Evolutionary conservation across 2,113 vertebrate genomes (phyloP).

Genomic region (Herpailurus yagouaroundi): DNA sequence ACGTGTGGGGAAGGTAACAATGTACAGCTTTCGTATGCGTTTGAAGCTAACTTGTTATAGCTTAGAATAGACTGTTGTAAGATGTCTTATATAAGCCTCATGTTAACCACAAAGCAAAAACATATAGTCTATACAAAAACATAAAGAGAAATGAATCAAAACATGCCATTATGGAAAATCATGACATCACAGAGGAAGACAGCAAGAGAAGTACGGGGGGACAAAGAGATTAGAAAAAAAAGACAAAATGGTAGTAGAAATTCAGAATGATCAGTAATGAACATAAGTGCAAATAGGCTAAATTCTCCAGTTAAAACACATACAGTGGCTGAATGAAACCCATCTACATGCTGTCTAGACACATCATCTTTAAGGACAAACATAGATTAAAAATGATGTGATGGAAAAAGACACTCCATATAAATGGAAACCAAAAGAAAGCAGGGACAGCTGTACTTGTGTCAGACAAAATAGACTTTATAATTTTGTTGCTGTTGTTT

Average conservation of each 20-base stretch:
- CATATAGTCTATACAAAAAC: neutral
- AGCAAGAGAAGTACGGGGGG: neutral
- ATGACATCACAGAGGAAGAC: neutral
- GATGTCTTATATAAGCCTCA: neutral
- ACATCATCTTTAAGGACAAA: neutral
- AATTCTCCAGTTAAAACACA: neutral
- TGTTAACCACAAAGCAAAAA: neutral
- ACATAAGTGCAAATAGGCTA: neutral
- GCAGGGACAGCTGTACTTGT: neutral
- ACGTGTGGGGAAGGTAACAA: neutral
- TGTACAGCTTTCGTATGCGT: neutral
- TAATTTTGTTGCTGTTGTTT: no score
- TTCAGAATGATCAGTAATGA: neutral
- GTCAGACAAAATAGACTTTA: neutral
- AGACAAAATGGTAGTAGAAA: neutral
- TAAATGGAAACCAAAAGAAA: neutral
- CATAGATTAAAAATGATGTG: neutral
- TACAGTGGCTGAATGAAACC: no score
- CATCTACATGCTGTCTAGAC: neutral
- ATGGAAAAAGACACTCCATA: neutral
- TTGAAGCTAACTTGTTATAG: neutral
- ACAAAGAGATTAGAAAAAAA: neutral
- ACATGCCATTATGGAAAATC: neutral
- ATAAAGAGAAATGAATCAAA: neutral
- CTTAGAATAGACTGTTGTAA: neutral